Conservation (phyloP, 2,113 vertebrate species). For the Fukomys damarensis region DNA sequence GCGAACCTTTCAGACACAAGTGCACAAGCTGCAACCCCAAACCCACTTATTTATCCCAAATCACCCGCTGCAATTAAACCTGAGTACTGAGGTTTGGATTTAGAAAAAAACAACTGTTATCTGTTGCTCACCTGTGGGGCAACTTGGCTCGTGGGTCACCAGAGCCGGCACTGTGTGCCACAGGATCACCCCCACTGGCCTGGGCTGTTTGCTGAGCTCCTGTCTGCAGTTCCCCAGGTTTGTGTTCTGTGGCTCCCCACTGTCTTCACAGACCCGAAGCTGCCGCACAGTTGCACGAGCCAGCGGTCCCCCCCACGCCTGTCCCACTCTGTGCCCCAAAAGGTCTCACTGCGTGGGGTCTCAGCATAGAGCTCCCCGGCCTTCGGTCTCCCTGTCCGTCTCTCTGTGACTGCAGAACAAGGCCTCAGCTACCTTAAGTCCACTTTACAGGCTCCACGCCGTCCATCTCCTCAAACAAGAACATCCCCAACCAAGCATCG, state of each 20-base stretch:
- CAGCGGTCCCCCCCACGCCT: fast-evolving
- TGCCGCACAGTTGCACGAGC: no score
- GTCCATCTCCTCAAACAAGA: not conserved
- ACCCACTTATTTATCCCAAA: not conserved
- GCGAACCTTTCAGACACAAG: not conserved
- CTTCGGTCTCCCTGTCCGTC: not conserved
- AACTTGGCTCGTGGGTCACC: not conserved
- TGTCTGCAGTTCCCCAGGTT: not conserved
- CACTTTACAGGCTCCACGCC: not conserved
- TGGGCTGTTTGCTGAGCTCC: not conserved
- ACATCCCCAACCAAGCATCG: not conserved
- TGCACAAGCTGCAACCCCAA: not conserved
- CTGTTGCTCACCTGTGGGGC: not conserved
- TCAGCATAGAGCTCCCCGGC: not conserved
- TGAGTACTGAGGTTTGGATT: not conserved
- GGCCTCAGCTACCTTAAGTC: not conserved
- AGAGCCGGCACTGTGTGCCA: not conserved
- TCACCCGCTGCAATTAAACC: not conserved
- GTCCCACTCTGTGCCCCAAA: not conserved
- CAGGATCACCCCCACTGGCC: not conserved
- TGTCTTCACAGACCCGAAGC: not conserved
- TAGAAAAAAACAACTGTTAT: not conserved
- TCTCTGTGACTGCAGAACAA: not conserved
- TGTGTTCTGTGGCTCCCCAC: not conserved
- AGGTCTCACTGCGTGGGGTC: not conserved